Evolutionary conservation across 2,888 invertebrate genomes (phyloP).

Genomic region (Lasioglossum marginatum): DNA sequence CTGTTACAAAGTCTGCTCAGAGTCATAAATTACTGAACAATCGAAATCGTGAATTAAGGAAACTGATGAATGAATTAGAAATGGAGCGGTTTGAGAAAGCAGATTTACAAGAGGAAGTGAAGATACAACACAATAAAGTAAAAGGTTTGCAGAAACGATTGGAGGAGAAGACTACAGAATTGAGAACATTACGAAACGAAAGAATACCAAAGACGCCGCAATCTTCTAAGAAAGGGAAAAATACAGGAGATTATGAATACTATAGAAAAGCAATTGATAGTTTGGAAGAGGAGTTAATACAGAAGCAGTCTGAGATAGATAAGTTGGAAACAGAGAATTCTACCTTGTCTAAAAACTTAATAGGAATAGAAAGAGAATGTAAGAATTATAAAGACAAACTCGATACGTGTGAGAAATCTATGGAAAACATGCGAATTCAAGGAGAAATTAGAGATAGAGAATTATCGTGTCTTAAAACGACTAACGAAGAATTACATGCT

Average conservation of each 20-base stretch:
- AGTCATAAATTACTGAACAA: conserved; percentile 81
- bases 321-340: conserved; percentile 86
- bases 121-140: conserved; percentile 85
- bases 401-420: conserved; percentile 67
- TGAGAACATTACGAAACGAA: conserved; percentile 82
- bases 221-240: conserved; percentile 79
- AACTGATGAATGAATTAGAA: conserved; percentile 87
- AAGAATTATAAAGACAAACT: conserved; percentile 71
- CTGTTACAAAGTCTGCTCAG: conserved; percentile 75
- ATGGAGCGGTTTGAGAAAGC: conserved; percentile 88
- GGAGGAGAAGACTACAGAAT: conserved; percentile 81
- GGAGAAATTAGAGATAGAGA: conserved; percentile 77
- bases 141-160: conserved; percentile 86
- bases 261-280: conserved; percentile 85
- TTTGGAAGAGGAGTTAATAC: conserved; percentile 86
- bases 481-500: conserved; percentile 77
- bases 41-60: conserved; percentile 85
- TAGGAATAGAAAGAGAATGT: conserved; percentile 62
- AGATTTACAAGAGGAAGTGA: conserved; percentile 87
- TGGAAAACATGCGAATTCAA: conserved; percentile 72
- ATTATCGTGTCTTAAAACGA: conserved; percentile 73
- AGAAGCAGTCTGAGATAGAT: conserved; percentile 86
- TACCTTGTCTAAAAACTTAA: conserved; percentile 83
- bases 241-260: conserved; percentile 75
- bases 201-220: conserved; percentile 78